phyloP scores from a whole-genome alignment of 1,140 invertebrate species.

The Caerostris darwini region DNA sequence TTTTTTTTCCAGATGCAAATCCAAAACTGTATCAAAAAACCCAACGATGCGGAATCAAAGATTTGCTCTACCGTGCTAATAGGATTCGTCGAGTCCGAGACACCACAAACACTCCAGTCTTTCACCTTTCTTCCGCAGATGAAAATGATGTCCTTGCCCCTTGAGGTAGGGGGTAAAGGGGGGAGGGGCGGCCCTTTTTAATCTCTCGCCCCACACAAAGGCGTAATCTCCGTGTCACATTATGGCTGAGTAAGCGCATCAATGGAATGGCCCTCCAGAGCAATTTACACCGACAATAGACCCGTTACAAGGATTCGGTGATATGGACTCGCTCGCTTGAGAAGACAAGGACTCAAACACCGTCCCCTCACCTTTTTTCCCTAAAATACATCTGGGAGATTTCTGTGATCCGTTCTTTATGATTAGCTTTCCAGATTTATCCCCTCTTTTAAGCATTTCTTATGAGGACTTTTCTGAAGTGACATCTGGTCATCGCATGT shows the following conservation, averaged over 20 bases:
- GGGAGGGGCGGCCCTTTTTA: not conserved
- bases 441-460: not conserved
- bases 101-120: slow-evolving; percentile 21
- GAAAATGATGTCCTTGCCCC: not conserved
- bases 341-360: slow-evolving; percentile 27
- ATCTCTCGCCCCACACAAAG: slow-evolving; percentile 13
- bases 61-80: not conserved
- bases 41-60: not conserved
- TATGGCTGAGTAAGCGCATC: not conserved
- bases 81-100: slow-evolving; percentile 10
- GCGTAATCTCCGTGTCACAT: not conserved
- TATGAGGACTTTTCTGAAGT: not conserved
- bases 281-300: slow-evolving; percentile 32
- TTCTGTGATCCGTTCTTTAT: slow-evolving; percentile 2
- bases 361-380: not conserved
- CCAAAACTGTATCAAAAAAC: not conserved
- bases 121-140: not conserved
- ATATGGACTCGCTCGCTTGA: slow-evolving; percentile 12
- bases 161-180: too few relatives aligned
- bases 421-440: too few relatives aligned
- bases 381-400: not conserved
- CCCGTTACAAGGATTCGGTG: not conserved
- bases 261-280: slow-evolving; percentile 8
- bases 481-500: not conserved
- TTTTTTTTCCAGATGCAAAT: not conserved